These are phyloP conservation scores for Dione juno DNA, from an alignment of 2,888 invertebrate genomes.

Conservation along the genomic window DNA sequence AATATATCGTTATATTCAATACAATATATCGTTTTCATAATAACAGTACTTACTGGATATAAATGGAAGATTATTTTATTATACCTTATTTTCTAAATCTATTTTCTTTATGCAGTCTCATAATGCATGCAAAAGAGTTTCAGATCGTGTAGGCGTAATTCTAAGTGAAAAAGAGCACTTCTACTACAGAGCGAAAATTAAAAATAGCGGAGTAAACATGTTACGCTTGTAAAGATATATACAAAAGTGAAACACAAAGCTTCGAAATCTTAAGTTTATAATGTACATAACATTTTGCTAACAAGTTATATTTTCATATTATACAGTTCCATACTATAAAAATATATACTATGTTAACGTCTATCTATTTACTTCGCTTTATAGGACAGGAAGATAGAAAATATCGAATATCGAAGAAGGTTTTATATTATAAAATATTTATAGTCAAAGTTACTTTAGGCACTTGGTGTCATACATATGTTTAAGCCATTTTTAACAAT, in stretches of 20 bases:
- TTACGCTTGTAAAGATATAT: slow-evolving; percentile 26
- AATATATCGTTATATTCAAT: too few relatives aligned
- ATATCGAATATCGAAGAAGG: too few relatives aligned
- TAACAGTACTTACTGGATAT: neutral
- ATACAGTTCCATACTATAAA: neutral
- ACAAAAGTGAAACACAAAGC: slow-evolving; percentile 19
- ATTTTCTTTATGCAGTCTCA: slow-evolving; percentile 18
- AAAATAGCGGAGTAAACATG: slow-evolving; percentile 31
- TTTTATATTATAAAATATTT: too few relatives aligned
- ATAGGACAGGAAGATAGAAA: too few relatives aligned
- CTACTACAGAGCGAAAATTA: slow-evolving; percentile 30
- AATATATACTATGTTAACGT: too few relatives aligned
- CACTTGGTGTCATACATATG: too few relatives aligned
- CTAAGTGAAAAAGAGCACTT: slow-evolving; percentile 30
- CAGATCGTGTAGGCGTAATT: slow-evolving; percentile 29
- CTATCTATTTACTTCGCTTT: too few relatives aligned
- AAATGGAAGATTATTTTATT: slow-evolving; percentile 14
- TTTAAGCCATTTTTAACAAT: too few relatives aligned
- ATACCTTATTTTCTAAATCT: slow-evolving; percentile 8
- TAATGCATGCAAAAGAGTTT: slow-evolving; percentile 29
- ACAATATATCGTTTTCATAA: too few relatives aligned
- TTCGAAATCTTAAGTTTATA: neutral
- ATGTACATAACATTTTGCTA: neutral
- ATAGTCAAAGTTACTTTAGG: too few relatives aligned
- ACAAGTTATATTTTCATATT: neutral